These are phyloP conservation scores for Junco hyemalis DNA, from an alignment of 2,113 vertebrate species.

Conservation along the genomic window DNA sequence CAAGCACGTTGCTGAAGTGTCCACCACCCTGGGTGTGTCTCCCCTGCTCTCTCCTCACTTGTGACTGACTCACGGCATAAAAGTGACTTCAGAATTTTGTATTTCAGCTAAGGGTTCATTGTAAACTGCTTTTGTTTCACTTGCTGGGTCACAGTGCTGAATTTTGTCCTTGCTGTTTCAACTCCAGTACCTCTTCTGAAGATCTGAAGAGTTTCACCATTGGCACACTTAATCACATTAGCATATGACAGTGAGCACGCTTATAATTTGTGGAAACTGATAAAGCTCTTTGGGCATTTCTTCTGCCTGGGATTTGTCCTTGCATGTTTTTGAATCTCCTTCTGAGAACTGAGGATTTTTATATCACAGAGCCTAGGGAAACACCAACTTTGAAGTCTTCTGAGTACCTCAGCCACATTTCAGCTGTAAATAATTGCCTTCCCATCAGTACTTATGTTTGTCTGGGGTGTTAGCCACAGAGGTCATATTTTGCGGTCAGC, in stretches of 20 bases:
- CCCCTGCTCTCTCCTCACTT: neutral
- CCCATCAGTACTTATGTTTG: neutral
- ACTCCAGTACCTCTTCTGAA: neutral
- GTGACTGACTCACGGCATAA: fast-evolving
- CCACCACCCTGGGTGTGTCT: fast-evolving
- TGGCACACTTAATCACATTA: neutral
- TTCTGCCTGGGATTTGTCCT: neutral
- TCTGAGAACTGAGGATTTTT: neutral
- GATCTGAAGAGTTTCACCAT: neutral
- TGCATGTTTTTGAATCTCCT: neutral
- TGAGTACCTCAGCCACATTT: neutral
- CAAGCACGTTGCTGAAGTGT: neutral
- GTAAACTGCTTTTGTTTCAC: neutral
- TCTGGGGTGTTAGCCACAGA: neutral
- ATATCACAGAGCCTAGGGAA: neutral
- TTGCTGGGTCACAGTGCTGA: neutral
- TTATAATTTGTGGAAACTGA: neutral
- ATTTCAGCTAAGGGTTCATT: neutral
- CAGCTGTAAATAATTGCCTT: neutral
- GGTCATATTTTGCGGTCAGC: neutral
- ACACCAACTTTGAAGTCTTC: neutral
- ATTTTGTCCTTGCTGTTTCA: neutral
- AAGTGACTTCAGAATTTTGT: neutral
- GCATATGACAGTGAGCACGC: neutral
- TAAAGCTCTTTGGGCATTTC: neutral